phyloP scores from a whole-genome alignment of 2,113 vertebrate genomes.

The Scolopax mira region DNA sequence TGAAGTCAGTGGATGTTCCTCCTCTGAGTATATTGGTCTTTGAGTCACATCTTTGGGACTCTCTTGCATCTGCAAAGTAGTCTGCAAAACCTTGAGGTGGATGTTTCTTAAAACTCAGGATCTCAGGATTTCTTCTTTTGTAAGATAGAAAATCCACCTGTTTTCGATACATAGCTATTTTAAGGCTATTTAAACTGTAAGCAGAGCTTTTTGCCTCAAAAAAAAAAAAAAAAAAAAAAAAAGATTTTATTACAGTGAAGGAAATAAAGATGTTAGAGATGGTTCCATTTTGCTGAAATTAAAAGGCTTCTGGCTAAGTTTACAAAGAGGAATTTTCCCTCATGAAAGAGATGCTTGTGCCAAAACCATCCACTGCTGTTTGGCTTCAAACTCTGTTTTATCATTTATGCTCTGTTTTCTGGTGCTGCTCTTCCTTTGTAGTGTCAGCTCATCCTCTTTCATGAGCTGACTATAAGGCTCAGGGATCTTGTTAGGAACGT shows the following conservation, averaged over 20 bases:
- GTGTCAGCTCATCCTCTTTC: constrained; percentile 14
- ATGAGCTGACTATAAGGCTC: background rate
- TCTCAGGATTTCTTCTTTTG: background rate
- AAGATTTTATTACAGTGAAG: background rate
- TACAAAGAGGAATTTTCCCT: background rate
- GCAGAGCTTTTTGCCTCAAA: background rate
- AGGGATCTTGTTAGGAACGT: constrained; percentile 2
- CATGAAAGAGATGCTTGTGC: background rate
- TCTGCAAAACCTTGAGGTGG: background rate
- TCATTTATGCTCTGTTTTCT: background rate
- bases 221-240: too few relatives aligned
- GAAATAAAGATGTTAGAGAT: constrained; percentile 13
- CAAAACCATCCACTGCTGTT: background rate
- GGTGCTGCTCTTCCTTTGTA: constrained; percentile 12
- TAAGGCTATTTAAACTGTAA: background rate
- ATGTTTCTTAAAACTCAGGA: background rate
- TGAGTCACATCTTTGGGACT: background rate
- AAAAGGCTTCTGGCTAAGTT: constrained; percentile 46
- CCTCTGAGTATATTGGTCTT: background rate
- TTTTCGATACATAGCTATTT: background rate
- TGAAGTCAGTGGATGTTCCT: background rate
- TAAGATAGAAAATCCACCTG: background rate
- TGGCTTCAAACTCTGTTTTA: constrained; percentile 23
- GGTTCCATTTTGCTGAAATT: constrained; percentile 8
- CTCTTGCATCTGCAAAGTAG: background rate